Conservation (phyloP, 2,113 vertebrate species). For the Empidonax alnorum region DNA sequence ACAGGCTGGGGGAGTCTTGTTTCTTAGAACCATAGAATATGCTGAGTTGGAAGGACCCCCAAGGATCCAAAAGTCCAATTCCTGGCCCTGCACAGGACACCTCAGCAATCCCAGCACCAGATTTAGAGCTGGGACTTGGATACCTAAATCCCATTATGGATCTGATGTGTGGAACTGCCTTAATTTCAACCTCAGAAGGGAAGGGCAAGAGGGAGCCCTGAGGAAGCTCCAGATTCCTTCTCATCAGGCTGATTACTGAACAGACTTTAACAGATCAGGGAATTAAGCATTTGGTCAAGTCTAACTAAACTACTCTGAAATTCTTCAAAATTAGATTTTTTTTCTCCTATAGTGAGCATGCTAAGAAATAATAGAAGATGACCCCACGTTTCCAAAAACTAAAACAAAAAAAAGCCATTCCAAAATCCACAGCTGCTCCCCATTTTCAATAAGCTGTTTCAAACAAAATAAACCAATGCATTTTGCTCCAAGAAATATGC, state of each 20-base stretch:
- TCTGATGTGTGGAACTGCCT: background rate
- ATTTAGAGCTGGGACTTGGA: background rate
- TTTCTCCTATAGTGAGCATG: background rate
- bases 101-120: background rate
- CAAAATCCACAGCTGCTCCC: slow-evolving; percentile 47
- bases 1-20: background rate
- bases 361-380: background rate
- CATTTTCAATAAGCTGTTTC: slow-evolving; percentile 30
- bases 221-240: background rate
- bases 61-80: background rate
- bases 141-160: background rate
- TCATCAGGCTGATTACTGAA: background rate
- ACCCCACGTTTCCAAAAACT: background rate
- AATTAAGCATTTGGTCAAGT: background rate
- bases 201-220: background rate
- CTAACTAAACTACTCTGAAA: background rate
- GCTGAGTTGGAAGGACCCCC: background rate
- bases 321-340: background rate
- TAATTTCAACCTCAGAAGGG: background rate
- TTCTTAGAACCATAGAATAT: background rate
- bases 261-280: background rate
- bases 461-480: slow-evolving; percentile 25
- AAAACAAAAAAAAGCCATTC: background rate
- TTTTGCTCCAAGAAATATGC: background rate
- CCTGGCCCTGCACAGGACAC: background rate